Evolutionary conservation across 2,888 invertebrate species (phyloP), one percentile per base, ranked within the genome.

Genomic region (Neoscelio sp.): DNA sequence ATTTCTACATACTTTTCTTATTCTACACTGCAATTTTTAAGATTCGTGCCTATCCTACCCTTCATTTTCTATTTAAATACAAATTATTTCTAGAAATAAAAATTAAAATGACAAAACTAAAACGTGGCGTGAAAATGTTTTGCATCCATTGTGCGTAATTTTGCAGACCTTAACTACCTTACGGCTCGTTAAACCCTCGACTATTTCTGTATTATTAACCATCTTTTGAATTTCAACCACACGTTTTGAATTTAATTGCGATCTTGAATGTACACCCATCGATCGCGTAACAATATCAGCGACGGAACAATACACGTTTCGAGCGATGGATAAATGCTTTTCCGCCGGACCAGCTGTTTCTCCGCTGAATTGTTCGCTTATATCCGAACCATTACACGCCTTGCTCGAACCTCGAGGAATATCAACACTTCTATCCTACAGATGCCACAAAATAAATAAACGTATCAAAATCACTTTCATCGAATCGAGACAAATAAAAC

Each of bases 311-410:
- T 54, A 10, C 38, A 18, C 10, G 13, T 33, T n/a, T 33, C 17
- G 12, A 13, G 5, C 54, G 8, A 10, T 23, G 23, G 54, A 15
- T 38, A 38, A 54, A 54, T n/a, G 54, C 42, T 58, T 26, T 42
- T 58, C 56, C 28, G 56, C 56, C 42, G 56, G 40, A 58, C 56
- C 56, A 58, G 56, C 40, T 58, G 56, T 58, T 58, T 58, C 56
- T 15, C n/a, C n/a, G 26, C 56, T 42, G 28, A 17, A 58, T 42
- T 58, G 56, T 58, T 58, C 42, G 35, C 17, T 10, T 17, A 4
- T 58, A 17, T n/a, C n/a, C n/a, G 2, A 10, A 35, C 23, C 10
- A 33, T 40, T 28, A 28, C 20, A 58, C 26, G 30, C 20, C 23
- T 38, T 30, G 30, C 12, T 30, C 8, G 33, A 30, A 50, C 50